phyloP scores from a whole-genome alignment of 2,113 vertebrate genomes.

The Scortum barcoo region DNA sequence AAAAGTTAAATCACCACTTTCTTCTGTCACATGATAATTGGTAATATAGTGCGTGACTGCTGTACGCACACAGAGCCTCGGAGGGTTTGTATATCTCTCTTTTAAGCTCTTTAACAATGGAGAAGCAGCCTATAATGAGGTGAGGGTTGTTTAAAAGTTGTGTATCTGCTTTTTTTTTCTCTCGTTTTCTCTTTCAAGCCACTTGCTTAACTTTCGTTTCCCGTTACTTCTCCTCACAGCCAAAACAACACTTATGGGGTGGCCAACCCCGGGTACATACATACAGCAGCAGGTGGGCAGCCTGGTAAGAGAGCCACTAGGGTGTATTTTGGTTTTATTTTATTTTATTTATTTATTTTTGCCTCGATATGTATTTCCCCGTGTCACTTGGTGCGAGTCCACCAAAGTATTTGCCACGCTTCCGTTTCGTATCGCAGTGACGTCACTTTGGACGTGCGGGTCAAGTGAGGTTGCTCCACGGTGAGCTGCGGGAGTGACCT shows the following conservation, averaged over 20 bases:
- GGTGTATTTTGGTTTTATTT: too few species aligned
- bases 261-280: constrained; percentile 60
- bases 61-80: not conserved
- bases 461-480: not conserved
- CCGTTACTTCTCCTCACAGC: constrained; percentile 52
- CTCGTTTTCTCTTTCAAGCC: too few species aligned
- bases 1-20: constrained; percentile 38
- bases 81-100: not conserved
- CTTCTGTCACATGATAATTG: constrained; percentile 58
- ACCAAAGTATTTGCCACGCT: too few species aligned
- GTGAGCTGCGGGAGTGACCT: too few species aligned
- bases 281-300: not conserved
- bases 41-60: not conserved
- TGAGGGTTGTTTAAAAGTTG: not conserved
- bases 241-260: constrained; percentile 54
- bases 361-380: too few species aligned
- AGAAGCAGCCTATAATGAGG: constrained; percentile 40
- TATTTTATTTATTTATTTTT: too few species aligned
- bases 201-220: constrained; percentile 46
- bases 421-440: not conserved
- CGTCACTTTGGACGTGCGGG: constrained; percentile 32
- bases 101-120: constrained; percentile 38
- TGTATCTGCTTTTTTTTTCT: not conserved
- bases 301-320: constrained; percentile 43
- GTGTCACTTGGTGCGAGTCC: too few species aligned